Evolutionary conservation across 2,113 vertebrate species (phyloP).

Genomic region (Theristicus caerulescens): DNA sequence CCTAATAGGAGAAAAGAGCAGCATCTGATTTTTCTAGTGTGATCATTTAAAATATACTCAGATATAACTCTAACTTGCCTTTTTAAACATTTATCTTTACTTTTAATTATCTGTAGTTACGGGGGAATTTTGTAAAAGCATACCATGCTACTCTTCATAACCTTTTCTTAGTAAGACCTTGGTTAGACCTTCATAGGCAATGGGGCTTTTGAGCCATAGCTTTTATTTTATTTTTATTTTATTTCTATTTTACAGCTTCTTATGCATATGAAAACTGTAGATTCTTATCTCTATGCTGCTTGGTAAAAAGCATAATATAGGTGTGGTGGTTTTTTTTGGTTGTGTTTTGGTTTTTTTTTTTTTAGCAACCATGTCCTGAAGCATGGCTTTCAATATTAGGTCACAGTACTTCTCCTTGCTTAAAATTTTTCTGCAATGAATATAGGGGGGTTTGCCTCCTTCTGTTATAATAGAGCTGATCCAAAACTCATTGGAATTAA

Average conservation of each 20-base stretch:
- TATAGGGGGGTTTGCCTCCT: fast-evolving
- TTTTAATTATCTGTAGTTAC: not conserved
- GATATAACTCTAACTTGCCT: not conserved
- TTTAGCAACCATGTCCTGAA: not conserved
- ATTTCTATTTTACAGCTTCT: not conserved
- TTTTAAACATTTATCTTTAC: not conserved
- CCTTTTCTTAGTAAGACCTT: not conserved
- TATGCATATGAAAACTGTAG: not conserved
- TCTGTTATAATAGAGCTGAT: not conserved
- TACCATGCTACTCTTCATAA: not conserved
- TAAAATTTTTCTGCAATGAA: not conserved
- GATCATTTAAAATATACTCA: not conserved
- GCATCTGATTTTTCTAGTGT: not conserved
- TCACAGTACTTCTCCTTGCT: not conserved
- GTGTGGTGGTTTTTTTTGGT: too few species aligned
- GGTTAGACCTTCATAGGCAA: not conserved
- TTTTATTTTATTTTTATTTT: not conserved
- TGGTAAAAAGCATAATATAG: not conserved
- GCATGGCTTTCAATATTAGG: fast-evolving
- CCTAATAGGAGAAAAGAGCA: not conserved
- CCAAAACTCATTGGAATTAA: not conserved
- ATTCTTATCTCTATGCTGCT: not conserved
- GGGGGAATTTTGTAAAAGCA: not conserved
- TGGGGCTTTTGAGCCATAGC: not conserved
- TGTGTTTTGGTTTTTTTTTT: too few species aligned